A percentile compares a stretch with the other conserved stretches of the same genome.
These are phyloP conservation scores for Myanophis thanlyinensis DNA, from an alignment of 2,113 vertebrate species.

Conservation along the genomic window DNA sequence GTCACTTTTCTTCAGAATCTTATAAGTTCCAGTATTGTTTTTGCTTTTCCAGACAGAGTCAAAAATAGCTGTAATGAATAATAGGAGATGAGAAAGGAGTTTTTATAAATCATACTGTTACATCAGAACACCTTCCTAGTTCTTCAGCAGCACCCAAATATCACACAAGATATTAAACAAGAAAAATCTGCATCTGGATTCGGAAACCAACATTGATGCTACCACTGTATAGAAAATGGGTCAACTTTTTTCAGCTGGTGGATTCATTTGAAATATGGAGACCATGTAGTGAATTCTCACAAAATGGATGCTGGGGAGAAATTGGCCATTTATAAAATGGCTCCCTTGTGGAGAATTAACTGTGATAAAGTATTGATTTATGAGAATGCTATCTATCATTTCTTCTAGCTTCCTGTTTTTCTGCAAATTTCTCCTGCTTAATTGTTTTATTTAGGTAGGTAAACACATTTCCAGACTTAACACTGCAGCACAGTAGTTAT, in stretches of 20 bases:
- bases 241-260: neutral
- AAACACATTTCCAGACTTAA: neutral
- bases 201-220: neutral
- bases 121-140: neutral
- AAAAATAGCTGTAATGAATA: neutral
- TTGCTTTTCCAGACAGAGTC: neutral
- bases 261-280: neutral
- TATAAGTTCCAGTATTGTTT: neutral
- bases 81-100: neutral
- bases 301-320: neutral
- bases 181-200: neutral
- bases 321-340: neutral
- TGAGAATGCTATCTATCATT: neutral
- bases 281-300: neutral
- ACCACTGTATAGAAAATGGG: neutral
- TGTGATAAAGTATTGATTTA: neutral
- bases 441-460: neutral
- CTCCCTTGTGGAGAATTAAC: neutral
- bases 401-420: neutral
- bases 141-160: neutral
- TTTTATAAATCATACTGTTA: neutral
- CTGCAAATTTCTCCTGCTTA: neutral
- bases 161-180: neutral
- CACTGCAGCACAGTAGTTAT: neutral
- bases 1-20: neutral